phyloP scores from a whole-genome alignment of 2,113 vertebrate species.

The Leucopternis melanops region DNA sequence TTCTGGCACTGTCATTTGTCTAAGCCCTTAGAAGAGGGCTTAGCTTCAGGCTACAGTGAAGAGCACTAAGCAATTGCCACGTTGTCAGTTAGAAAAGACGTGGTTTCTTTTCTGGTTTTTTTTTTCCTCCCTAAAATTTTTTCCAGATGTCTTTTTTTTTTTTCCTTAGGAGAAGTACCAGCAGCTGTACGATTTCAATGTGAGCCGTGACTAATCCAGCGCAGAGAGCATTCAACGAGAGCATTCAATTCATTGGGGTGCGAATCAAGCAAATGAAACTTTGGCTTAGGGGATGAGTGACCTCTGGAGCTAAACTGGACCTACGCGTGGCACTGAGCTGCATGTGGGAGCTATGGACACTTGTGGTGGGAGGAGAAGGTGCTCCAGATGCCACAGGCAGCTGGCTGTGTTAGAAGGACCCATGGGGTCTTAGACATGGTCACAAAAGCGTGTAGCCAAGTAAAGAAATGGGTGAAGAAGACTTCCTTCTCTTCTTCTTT shows the following conservation, averaged over 20 bases:
- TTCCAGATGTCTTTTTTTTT: conserved; percentile 64
- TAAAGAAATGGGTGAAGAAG: neutral
- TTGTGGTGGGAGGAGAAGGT: neutral
- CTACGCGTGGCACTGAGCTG: neutral
- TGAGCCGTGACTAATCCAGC: conserved; percentile 66
- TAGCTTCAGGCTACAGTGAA: conserved; percentile 48
- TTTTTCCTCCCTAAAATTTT: conserved; percentile 21
- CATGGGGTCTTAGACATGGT: neutral
- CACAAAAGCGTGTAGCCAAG: neutral
- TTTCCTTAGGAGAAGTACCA: conserved; percentile 25
- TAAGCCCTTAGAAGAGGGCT: conserved; percentile 27
- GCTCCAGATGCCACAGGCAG: neutral
- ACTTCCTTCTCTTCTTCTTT: neutral
- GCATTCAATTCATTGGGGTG: neutral
- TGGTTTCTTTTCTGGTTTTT: conserved; percentile 50
- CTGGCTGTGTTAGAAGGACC: neutral
- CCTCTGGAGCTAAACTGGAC: neutral
- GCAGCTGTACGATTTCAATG: conserved; percentile 33
- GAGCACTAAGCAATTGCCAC: conserved; percentile 70
- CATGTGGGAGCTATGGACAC: rapidly evolving
- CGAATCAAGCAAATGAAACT: neutral
- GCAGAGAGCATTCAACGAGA: conserved; percentile 32
- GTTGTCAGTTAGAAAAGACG: conserved; percentile 61
- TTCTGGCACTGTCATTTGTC: conserved; percentile 47
- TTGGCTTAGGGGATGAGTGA: neutral